Evolutionary conservation across 2,888 invertebrate genomes (phyloP).

Genomic region (Diadegma fenestrale): DNA sequence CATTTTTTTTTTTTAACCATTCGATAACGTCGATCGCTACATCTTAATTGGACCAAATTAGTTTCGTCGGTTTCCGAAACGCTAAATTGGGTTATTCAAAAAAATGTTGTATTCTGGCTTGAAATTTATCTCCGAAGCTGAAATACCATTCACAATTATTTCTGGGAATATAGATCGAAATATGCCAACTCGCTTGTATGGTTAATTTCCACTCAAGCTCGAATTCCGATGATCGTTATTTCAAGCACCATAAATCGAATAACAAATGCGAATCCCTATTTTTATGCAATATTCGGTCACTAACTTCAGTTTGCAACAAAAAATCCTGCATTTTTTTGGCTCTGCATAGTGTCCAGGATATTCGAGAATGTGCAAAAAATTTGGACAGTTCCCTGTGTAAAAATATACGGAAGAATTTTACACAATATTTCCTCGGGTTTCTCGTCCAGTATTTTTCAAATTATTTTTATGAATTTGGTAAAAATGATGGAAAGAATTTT

Average conservation of each 20-base stretch:
- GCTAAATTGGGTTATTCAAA: not conserved
- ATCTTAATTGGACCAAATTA: slow-evolving; percentile 15
- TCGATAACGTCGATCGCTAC: not conserved
- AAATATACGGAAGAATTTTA: no score
- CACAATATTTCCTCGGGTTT: no score
- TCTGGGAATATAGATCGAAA: not conserved
- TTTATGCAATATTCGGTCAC: not conserved
- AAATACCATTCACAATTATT: not conserved
- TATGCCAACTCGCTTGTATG: not conserved
- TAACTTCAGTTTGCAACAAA: no score
- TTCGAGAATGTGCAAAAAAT: no score
- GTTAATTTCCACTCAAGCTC: not conserved
- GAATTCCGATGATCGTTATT: not conserved
- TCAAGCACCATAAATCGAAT: not conserved
- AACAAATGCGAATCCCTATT: not conserved
- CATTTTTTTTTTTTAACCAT: not conserved
- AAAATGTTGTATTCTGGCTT: not conserved
- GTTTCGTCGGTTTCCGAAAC: not conserved
- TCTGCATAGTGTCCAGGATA: no score
- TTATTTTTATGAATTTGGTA: no score
- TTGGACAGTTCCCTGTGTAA: no score
- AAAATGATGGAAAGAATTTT: not conserved
- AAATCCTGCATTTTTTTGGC: no score
- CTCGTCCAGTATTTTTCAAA: no score
- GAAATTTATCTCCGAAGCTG: not conserved